phyloP scores from a whole-genome alignment of 1,140 invertebrate genomes.

The Homarus americanus region DNA sequence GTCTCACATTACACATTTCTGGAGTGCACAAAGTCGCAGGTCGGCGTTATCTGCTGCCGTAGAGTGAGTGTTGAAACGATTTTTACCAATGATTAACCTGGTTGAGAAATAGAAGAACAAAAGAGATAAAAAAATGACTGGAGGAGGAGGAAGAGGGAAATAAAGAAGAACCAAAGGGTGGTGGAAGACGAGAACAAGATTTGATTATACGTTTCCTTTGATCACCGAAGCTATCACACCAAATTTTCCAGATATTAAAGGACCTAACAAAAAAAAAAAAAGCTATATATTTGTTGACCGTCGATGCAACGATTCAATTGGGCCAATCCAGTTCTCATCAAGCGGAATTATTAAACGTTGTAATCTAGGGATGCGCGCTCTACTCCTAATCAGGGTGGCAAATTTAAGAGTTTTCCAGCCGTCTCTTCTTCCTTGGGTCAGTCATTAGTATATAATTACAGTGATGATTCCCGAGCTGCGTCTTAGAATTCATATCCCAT shows the following conservation, averaged over 20 bases:
- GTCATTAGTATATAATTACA: constrained; percentile 24
- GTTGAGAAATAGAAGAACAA: neutral
- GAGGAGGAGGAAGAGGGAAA: neutral
- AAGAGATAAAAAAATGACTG: neutral
- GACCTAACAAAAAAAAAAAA: neutral
- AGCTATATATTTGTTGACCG: constrained; percentile 36
- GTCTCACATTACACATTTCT: too few species aligned
- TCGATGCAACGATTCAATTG: constrained; percentile 23
- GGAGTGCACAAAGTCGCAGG: too few species aligned
- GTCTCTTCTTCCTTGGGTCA: constrained; percentile 23
- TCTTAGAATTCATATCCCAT: constrained; percentile 3
- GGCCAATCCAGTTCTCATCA: neutral
- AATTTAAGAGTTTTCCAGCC: constrained; percentile 22
- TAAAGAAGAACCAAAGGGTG: neutral
- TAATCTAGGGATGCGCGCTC: constrained; percentile 11
- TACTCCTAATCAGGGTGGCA: constrained; percentile 33
- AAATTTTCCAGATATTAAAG: constrained; percentile 7
- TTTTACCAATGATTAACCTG: neutral
- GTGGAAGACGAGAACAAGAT: constrained; percentile 28
- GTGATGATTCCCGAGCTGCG: neutral
- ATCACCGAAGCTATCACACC: constrained; percentile 35
- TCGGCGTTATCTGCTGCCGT: too few species aligned
- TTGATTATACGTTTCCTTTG: constrained; percentile 31
- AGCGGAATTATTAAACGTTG: constrained; percentile 24
- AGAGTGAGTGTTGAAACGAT: too few species aligned